These are phyloP conservation scores for Artibeus lituratus DNA, from an alignment of 2,797 vertebrate genomes.

Conservation along the genomic window DNA sequence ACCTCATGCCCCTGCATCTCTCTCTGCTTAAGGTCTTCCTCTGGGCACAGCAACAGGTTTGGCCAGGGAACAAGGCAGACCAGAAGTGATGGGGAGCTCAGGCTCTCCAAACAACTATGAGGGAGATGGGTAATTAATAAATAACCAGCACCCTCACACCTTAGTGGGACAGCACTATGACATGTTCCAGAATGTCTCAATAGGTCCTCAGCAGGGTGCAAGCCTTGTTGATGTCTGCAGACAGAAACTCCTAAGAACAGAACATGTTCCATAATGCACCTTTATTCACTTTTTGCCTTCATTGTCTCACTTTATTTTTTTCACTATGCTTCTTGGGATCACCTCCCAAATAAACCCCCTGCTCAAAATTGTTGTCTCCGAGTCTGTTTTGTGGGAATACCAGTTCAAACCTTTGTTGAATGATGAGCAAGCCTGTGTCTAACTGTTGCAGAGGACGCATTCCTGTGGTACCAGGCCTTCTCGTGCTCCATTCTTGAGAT, in stretches of 20 bases:
- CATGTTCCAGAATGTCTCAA: background rate
- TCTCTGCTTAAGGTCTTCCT: background rate
- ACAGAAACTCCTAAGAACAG: too few species aligned
- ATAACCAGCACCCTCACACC: background rate
- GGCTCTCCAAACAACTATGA: background rate
- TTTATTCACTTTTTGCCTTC: background rate
- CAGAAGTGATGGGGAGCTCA: background rate
- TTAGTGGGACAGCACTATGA: background rate
- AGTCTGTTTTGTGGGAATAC: background rate
- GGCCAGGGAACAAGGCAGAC: background rate
- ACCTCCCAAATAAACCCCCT: background rate
- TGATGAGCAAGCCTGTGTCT: background rate
- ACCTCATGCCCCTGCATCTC: background rate
- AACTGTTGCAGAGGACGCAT: background rate
- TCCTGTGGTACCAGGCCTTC: background rate
- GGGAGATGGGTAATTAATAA: background rate
- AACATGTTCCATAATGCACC: background rate
- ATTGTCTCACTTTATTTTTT: background rate
- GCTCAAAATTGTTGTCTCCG: background rate
- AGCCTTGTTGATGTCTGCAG: background rate
- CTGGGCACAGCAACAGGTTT: background rate
- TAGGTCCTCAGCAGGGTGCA: background rate
- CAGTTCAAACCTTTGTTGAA: background rate
- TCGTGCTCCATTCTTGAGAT: background rate
- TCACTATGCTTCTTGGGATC: background rate